phyloP scores from a whole-genome alignment of 2,113 vertebrate species.

The Marmota flaviventris region DNA sequence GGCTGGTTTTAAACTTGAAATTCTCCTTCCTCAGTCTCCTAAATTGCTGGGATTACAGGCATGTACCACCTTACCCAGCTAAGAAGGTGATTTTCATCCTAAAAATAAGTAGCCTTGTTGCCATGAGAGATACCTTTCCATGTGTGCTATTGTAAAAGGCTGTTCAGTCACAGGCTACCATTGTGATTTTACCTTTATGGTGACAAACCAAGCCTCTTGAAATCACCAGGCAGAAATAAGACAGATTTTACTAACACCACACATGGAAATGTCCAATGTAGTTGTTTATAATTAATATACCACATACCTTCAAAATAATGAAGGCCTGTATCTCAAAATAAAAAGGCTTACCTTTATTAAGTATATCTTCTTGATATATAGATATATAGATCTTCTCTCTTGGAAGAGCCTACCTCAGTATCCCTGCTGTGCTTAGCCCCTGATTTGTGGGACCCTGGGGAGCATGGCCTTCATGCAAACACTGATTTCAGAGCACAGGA shows the following conservation, averaged over 20 bases:
- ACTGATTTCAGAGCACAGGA: not conserved
- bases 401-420: not conserved
- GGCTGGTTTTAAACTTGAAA: not conserved
- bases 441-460: not conserved
- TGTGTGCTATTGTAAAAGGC: not conserved
- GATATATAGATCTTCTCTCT: not conserved
- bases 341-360: not conserved
- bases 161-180: not conserved
- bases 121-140: not conserved
- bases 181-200: not conserved
- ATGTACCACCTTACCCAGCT: no score
- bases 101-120: not conserved
- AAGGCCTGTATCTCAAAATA: not conserved
- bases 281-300: constrained; percentile 29
- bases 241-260: constrained; percentile 11
- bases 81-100: not conserved
- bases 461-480: not conserved
- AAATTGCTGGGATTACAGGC: no score
- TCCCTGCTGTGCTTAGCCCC: not conserved
- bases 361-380: not conserved
- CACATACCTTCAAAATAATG: not conserved
- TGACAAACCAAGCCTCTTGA: not conserved
- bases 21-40: no score
- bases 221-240: not conserved
- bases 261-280: not conserved